Evolutionary conservation across 2,888 invertebrate species (phyloP).

Genomic region (Drosophila ezoana): DNA sequence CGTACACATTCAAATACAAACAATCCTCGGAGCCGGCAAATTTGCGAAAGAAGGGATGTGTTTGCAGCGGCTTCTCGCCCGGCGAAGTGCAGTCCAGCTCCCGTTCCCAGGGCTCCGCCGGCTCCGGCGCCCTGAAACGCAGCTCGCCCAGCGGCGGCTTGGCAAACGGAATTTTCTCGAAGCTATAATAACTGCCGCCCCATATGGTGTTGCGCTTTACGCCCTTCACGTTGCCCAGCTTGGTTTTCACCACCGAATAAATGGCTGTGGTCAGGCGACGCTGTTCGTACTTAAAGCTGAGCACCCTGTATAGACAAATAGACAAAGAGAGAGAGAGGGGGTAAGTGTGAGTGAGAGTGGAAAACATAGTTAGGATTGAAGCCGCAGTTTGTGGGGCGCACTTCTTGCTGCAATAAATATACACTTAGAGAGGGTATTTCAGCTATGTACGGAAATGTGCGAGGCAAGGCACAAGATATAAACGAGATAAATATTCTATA

Average conservation of each 20-base stretch:
- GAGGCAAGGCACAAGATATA: no score
- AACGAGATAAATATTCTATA: no score
- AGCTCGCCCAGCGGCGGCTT: slow-evolving; percentile 83
- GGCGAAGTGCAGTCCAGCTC: slow-evolving; percentile 84
- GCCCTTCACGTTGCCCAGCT: slow-evolving; percentile 82
- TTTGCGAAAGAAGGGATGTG: slow-evolving; percentile 79
- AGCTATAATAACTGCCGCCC: slow-evolving; percentile 81
- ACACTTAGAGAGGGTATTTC: not conserved
- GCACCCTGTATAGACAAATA: slow-evolving; percentile 64
- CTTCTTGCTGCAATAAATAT: slow-evolving; percentile 7
- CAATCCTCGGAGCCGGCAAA: slow-evolving; percentile 86
- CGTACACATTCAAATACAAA: slow-evolving; percentile 86
- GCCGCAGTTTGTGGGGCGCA: slow-evolving; percentile 11
- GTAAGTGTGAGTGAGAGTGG: not conserved
- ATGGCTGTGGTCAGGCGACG: slow-evolving; percentile 76
- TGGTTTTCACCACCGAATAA: slow-evolving; percentile 74
- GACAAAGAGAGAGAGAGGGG: not conserved
- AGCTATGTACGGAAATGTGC: no score
- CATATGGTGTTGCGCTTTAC: slow-evolving; percentile 82
- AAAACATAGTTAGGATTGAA: not conserved
- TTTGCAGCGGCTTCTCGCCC: slow-evolving; percentile 82
- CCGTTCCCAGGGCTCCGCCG: slow-evolving; percentile 84
- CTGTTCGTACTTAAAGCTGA: slow-evolving; percentile 81
- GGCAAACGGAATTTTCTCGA: slow-evolving; percentile 83
- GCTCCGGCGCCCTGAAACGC: slow-evolving; percentile 84